Evolutionary conservation across 2,113 vertebrate species (phyloP).

Genomic region (Cyanoderma ruficeps): DNA sequence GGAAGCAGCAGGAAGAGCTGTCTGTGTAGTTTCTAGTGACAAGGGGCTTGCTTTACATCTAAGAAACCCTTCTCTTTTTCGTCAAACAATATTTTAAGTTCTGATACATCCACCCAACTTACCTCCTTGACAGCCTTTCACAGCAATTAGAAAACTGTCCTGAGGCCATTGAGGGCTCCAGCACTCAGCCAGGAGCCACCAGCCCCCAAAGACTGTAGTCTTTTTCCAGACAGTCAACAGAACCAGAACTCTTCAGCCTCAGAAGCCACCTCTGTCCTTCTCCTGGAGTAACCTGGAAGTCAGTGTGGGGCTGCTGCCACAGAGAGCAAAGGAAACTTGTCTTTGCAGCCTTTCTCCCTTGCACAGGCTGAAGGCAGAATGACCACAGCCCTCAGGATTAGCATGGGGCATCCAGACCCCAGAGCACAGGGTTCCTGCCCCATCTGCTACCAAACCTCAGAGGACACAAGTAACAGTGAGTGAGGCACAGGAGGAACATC

Average conservation of each 20-base stretch:
- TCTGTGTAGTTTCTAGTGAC: background rate
- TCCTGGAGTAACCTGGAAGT: background rate
- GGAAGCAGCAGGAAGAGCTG: background rate
- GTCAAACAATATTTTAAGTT: background rate
- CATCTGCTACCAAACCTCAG: background rate
- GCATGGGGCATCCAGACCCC: background rate
- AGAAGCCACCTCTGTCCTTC: background rate
- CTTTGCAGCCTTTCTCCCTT: background rate
- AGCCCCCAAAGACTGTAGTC: background rate
- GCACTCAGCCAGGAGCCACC: background rate
- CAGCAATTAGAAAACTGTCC: background rate
- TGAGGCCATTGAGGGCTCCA: background rate
- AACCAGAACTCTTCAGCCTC: background rate
- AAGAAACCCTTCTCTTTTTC: background rate
- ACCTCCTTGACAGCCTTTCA: background rate
- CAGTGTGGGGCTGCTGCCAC: rapidly evolving
- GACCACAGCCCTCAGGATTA: background rate
- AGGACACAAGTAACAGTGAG: background rate
- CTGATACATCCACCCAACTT: background rate
- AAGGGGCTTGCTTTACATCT: background rate
- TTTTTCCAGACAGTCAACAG: background rate
- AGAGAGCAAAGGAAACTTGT: background rate
- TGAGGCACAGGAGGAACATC: background rate
- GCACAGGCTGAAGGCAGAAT: background rate
- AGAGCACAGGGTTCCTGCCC: background rate